Evolutionary conservation across 2,888 invertebrate species (phyloP).

Genomic region (Steinernema carpocapsae): DNA sequence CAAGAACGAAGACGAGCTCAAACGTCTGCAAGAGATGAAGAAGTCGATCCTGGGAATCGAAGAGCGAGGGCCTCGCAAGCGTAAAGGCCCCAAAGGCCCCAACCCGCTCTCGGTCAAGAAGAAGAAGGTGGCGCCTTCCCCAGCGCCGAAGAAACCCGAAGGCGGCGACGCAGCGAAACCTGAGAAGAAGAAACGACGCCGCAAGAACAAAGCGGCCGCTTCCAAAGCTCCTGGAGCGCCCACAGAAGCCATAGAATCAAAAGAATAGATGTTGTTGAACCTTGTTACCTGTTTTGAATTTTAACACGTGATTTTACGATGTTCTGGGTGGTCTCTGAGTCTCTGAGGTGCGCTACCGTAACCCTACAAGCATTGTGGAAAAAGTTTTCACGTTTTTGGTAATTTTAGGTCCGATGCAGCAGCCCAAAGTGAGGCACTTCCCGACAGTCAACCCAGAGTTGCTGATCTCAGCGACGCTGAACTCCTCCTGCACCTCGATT

Average conservation of each 20-base stretch:
- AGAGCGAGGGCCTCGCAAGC: conserved; percentile 39
- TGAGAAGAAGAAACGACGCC: conserved; percentile 36
- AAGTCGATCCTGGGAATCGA: conserved; percentile 45
- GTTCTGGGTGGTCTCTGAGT: too few relatives aligned
- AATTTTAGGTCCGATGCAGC: too few relatives aligned
- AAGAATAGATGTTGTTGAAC: conserved; percentile 13
- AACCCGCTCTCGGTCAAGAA: conserved; percentile 68
- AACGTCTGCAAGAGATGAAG: conserved; percentile 46
- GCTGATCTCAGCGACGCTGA: background rate
- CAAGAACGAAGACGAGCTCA: conserved; percentile 43
- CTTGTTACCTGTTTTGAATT: background rate
- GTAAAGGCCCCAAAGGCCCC: conserved; percentile 55
- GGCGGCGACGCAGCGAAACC: conserved; percentile 35
- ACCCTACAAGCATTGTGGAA: background rate
- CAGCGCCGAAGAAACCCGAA: background rate
- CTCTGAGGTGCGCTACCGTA: background rate
- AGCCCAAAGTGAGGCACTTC: background rate
- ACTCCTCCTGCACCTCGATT: background rate
- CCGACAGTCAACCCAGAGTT: background rate
- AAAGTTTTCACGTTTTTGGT: background rate
- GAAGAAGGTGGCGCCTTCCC: conserved; percentile 48
- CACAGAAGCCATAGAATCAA: background rate
- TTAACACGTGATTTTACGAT: background rate
- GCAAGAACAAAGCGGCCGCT: conserved; percentile 40
- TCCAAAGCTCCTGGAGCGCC: background rate